Evolutionary conservation across 1,140 invertebrate genomes (phyloP).

Genomic region (Phymorhynchus buccinoides): DNA sequence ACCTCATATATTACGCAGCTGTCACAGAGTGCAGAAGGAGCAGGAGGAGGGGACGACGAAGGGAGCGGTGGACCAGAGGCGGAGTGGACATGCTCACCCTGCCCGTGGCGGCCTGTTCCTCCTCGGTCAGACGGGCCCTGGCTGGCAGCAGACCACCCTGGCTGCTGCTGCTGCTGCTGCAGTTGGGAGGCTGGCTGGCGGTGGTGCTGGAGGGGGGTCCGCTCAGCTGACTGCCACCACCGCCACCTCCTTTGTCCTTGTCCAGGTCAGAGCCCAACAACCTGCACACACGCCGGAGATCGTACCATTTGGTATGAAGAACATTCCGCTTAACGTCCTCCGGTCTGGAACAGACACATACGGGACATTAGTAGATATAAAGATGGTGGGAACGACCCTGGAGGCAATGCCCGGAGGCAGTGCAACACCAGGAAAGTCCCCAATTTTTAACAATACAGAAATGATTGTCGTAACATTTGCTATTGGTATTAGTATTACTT

Average conservation of each 20-base stretch:
- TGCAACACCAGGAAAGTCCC: no score
- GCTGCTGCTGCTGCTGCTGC: neutral
- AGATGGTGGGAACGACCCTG: no score
- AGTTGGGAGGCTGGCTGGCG: neutral
- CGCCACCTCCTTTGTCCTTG: neutral
- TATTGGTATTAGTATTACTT: no score
- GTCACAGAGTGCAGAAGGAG: neutral
- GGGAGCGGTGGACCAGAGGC: neutral
- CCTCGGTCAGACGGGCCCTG: constrained; percentile 27
- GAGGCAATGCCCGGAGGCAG: no score
- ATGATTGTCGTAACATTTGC: no score
- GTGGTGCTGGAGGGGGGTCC: neutral
- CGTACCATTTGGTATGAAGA: no score
- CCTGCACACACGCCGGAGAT: neutral
- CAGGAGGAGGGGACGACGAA: neutral
- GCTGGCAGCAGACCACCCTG: neutral
- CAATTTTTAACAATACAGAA: no score
- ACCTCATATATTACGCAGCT: neutral
- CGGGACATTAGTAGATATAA: no score
- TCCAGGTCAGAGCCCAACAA: neutral
- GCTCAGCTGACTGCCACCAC: neutral
- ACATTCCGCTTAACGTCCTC: no score
- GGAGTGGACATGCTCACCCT: neutral
- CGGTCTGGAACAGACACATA: no score
- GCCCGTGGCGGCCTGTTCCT: constrained; percentile 29